These are phyloP conservation scores for Drosophila buzzatii DNA, from an alignment of 2,888 invertebrate species.

Conservation along the genomic window DNA sequence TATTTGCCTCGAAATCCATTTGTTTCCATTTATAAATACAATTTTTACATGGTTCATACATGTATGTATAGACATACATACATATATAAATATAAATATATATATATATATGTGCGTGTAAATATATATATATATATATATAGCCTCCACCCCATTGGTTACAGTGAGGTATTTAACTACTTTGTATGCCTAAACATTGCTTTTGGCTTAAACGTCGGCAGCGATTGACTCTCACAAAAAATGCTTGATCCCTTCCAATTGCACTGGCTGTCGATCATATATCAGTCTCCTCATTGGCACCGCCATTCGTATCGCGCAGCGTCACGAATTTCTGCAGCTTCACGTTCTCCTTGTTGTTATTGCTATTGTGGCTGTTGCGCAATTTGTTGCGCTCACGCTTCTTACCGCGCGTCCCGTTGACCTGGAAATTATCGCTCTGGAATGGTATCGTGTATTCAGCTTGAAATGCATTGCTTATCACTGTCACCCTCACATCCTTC, in stretches of 20 bases:
- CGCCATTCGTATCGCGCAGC: conserved; percentile 74
- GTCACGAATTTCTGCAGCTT: conserved; percentile 75
- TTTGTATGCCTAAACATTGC: conserved; percentile 65
- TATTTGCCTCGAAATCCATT: conserved; percentile 29
- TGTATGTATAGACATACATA: neutral
- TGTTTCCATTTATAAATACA: conserved; percentile 67
- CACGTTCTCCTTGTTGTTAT: conserved; percentile 68
- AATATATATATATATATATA: neutral
- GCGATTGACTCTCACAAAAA: conserved; percentile 50
- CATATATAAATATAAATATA: conserved; percentile 3
- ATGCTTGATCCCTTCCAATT: conserved; percentile 41
- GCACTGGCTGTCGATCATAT: conserved; percentile 70
- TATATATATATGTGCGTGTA: neutral
- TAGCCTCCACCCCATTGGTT: conserved; percentile 71
- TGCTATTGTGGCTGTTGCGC: conserved; percentile 27
- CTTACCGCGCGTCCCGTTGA: conserved; percentile 60
- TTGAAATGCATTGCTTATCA: conserved; percentile 60
- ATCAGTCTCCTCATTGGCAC: conserved; percentile 82
- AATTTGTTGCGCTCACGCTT: conserved; percentile 55
- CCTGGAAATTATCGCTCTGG: conserved; percentile 75
- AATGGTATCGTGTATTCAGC: conserved; percentile 72
- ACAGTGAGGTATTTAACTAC: conserved; percentile 68
- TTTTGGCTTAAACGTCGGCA: conserved; percentile 59
- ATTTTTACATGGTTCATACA: conserved; percentile 48
- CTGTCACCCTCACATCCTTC: conserved; percentile 26